Evolutionary conservation across 2,797 vertebrate genomes (phyloP).

Genomic region (Bradypodion ventrale): DNA sequence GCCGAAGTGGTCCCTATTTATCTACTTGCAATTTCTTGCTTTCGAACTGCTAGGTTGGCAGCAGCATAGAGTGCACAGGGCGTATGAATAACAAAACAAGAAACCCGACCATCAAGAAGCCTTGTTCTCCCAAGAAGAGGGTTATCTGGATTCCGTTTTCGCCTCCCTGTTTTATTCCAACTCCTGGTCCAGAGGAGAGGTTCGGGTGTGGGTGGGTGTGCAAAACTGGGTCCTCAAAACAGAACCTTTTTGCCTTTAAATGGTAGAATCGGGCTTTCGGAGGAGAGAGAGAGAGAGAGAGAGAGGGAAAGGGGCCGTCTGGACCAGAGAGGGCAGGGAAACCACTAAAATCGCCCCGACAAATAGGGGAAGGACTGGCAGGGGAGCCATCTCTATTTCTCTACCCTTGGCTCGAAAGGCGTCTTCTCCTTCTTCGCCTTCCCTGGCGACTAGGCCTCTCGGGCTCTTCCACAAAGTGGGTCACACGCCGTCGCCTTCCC

Average conservation of each 20-base stretch:
- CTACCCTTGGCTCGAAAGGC: not conserved
- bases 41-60: too few species aligned
- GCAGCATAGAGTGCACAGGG: too few species aligned
- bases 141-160: too few species aligned
- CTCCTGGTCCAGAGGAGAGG: too few species aligned
- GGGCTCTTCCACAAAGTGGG: not conserved
- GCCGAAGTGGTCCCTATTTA: too few species aligned
- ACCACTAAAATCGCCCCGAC: not conserved
- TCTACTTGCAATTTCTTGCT: too few species aligned
- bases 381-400: too few species aligned
- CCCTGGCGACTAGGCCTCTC: not conserved
- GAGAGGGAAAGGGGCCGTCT: not conserved
- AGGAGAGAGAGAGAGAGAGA: too few species aligned
- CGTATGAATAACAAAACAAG: not conserved
- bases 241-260: not conserved
- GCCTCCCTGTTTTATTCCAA: too few species aligned
- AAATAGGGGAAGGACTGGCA: not conserved
- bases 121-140: too few species aligned
- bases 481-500: not conserved
- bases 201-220: too few species aligned
- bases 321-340: not conserved
- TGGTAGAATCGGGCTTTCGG: not conserved
- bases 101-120: not conserved
- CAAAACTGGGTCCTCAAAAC: not conserved
- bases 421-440: not conserved